Evolutionary conservation across 1,140 invertebrate species (phyloP).

Genomic region (Magallana ariakensis): DNA sequence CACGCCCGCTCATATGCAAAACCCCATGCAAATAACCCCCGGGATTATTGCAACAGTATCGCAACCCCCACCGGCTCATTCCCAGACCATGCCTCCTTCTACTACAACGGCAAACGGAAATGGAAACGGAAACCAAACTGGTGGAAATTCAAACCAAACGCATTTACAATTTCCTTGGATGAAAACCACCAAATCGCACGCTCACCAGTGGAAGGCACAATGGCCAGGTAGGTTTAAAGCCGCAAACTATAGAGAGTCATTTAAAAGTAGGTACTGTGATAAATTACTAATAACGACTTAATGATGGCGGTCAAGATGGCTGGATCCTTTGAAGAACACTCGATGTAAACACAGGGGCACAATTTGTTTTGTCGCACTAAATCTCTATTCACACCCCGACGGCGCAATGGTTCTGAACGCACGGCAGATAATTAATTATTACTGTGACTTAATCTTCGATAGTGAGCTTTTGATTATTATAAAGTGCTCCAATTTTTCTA

Average conservation of each 20-base stretch:
- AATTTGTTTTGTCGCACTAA: conserved; percentile 36
- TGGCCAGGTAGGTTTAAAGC: conserved; percentile 75
- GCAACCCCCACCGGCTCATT: conserved; percentile 68
- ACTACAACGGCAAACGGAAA: conserved; percentile 47
- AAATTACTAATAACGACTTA: conserved; percentile 45
- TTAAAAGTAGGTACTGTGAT: conserved; percentile 42
- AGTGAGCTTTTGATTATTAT: conserved; percentile 35
- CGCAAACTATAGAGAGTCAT: conserved; percentile 32
- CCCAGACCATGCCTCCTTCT: conserved; percentile 56
- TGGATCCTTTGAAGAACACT: conserved; percentile 35
- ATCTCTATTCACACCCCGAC: conserved; percentile 36
- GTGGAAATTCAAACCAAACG: conserved; percentile 59
- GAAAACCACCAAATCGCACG: conserved; percentile 79
- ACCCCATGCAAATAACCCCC: conserved; percentile 54
- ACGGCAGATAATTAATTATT: conserved; percentile 31
- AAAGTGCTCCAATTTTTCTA: conserved; percentile 23
- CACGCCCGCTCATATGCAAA: conserved; percentile 70
- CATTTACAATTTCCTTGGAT: conserved; percentile 78
- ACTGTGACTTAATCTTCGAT: conserved; percentile 35
- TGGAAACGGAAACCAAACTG: conserved; percentile 39
- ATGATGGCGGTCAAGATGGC: conserved; percentile 38
- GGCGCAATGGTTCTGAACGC: conserved; percentile 27
- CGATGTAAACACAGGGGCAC: conserved; percentile 22
- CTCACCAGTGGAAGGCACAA: conserved; percentile 79
- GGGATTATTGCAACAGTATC: conserved; percentile 42